These are phyloP conservation scores for Galeopsomyia nigrocyanea DNA, from an alignment of 2,888 invertebrate species.

Conservation along the genomic window DNA sequence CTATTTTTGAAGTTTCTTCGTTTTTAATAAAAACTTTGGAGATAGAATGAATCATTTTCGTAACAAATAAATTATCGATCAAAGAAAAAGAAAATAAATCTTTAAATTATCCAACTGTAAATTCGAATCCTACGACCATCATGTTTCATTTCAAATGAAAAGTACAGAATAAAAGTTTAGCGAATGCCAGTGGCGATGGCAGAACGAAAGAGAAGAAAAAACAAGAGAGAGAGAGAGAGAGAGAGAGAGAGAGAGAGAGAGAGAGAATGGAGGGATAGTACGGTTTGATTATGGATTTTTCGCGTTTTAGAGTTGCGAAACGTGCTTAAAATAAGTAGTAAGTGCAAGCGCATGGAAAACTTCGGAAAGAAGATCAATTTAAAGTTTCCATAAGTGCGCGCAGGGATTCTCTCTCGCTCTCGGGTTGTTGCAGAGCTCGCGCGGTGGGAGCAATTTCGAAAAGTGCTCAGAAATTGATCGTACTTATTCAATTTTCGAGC, in stretches of 20 bases:
- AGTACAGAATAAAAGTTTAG: conserved; percentile 6
- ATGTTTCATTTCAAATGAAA: not conserved
- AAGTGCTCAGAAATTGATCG: conserved; percentile 41
- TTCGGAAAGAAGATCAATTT: conserved; percentile 47
- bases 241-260: not conserved
- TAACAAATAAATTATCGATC: not conserved
- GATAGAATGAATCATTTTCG: not conserved
- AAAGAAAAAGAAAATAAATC: no score
- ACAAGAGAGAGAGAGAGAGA: no score
- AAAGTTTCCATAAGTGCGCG: conserved; percentile 42
- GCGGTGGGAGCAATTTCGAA: conserved; percentile 32
- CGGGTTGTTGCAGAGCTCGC: conserved; percentile 9
- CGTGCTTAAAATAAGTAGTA: conserved; percentile 41
- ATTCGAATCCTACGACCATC: not conserved
- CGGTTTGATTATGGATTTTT: conserved; percentile 26
- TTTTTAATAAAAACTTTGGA: not conserved
- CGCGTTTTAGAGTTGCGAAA: not conserved
- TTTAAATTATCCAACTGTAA: no score
- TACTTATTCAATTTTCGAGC: conserved; percentile 41
- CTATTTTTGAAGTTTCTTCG: not conserved
- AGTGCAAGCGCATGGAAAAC: conserved; percentile 34
- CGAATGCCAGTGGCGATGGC: not conserved
- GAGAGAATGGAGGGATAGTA: not conserved
- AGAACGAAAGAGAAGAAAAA: no score
- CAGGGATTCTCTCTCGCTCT: conserved; percentile 16